A percentile compares a stretch with the other conserved stretches of the same genome.
These are phyloP conservation scores for Invenusta paracnida DNA, from an alignment of 2,888 invertebrate species.

Conservation along the genomic window DNA sequence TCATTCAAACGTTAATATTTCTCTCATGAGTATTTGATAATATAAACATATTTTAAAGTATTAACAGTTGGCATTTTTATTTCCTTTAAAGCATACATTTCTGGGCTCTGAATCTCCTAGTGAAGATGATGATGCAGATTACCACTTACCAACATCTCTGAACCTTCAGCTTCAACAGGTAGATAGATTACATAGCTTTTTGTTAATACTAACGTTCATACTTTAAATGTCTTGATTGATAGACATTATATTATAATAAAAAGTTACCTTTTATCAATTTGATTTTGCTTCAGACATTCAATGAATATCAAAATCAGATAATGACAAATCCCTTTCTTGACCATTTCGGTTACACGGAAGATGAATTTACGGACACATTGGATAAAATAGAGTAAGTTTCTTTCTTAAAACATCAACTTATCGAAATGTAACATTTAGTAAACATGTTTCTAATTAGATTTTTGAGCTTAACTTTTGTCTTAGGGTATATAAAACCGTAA, in stretches of 20 bases:
- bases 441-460: too few species aligned
- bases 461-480: too few species aligned
- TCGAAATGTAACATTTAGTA: too few species aligned
- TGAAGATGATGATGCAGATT: neutral
- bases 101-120: constrained; percentile 17
- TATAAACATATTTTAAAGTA: too few species aligned
- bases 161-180: neutral
- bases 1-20: too few species aligned
- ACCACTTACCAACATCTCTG: neutral
- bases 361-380: constrained; percentile 66
- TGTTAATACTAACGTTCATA: neutral
- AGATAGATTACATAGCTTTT: neutral
- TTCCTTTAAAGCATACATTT: constrained; percentile 37
- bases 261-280: neutral
- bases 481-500: too few species aligned
- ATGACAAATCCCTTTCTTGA: constrained; percentile 67
- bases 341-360: constrained; percentile 67
- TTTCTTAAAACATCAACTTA: neutral
- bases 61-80: too few species aligned
- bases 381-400: constrained; percentile 55
- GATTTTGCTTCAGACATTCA: constrained; percentile 62
- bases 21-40: too few species aligned
- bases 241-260: neutral
- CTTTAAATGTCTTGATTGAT: neutral
- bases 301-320: constrained; percentile 67